A percentile compares a stretch with the other conserved stretches of the same genome.
Conservation (phyloP, 2,797 vertebrate genomes). For the Rallus crepitans region DNA sequence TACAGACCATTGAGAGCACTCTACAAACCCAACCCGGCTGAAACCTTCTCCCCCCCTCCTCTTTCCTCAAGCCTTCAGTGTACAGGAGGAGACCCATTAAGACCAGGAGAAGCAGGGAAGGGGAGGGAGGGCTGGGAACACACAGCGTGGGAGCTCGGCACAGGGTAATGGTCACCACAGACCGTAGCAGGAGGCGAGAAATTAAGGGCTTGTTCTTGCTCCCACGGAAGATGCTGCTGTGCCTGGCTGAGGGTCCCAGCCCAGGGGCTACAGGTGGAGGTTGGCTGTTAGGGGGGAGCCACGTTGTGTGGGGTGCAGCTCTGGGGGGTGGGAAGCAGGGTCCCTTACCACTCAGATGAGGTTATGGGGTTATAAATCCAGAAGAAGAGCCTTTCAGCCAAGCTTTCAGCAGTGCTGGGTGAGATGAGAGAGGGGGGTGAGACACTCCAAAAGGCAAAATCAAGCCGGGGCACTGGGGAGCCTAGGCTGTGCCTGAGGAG, state of each 20-base stretch:
- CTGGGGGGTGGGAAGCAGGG: fast-evolving
- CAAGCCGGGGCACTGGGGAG: not conserved
- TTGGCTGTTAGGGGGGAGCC: not conserved
- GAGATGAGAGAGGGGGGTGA: not conserved
- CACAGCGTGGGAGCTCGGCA: not conserved
- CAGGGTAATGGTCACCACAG: not conserved
- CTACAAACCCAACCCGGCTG: conserved; percentile 43
- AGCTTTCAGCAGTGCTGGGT: not conserved
- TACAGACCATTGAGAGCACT: conserved; percentile 70
- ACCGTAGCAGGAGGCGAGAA: not conserved
- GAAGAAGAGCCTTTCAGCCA: not conserved
- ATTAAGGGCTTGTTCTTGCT: not conserved
- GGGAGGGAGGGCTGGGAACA: not conserved
- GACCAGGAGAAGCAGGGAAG: not conserved
- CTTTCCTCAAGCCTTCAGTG: not conserved
- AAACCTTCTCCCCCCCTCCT: not conserved
- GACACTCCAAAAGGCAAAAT: not conserved
- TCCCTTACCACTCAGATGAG: fast-evolving
- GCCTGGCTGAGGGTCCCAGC: not conserved
- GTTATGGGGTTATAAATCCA: not conserved
- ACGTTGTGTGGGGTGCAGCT: not conserved
- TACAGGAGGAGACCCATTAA: conserved; percentile 3
- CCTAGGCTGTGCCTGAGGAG: not conserved
- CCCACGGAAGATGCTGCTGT: not conserved
- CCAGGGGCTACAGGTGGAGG: not conserved